Conservation (phyloP, 53 echinoderm and acorn worm species). For the Mesocentrotus franciscanus region DNA sequence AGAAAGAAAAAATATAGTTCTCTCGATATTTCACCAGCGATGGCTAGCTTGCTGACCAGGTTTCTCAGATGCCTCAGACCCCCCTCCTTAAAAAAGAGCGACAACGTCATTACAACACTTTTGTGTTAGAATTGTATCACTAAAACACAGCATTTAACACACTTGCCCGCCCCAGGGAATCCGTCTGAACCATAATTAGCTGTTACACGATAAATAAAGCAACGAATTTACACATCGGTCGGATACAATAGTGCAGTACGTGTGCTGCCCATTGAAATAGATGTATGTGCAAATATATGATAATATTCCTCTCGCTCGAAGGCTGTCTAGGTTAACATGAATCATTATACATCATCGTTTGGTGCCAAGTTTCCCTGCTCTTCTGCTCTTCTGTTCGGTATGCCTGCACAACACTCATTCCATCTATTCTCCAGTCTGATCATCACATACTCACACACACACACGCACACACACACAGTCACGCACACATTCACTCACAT, state of each 20-base stretch:
- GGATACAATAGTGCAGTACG: neutral
- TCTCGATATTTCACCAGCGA: no score
- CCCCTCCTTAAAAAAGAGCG: no score
- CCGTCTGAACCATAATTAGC: neutral
- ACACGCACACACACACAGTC: neutral
- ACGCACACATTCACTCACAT: neutral
- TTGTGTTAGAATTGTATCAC: neutral
- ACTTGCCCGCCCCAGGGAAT: neutral
- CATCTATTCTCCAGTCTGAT: neutral
- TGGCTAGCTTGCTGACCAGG: no score
- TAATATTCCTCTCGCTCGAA: neutral
- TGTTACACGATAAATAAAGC: neutral
- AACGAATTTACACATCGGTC: neutral
- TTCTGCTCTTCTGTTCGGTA: neutral
- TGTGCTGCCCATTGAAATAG: neutral
- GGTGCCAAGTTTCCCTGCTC: neutral
- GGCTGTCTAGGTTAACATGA: neutral
- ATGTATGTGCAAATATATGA: neutral
- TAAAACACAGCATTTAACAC: neutral
- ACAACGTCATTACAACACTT: no score
- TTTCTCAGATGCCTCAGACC: no score
- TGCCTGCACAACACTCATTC: neutral
- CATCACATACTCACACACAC: neutral
- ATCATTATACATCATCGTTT: neutral
- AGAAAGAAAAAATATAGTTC: no score